Evolutionary conservation across 1,140 invertebrate genomes (phyloP).

Genomic region (Drosophila kanapiae): DNA sequence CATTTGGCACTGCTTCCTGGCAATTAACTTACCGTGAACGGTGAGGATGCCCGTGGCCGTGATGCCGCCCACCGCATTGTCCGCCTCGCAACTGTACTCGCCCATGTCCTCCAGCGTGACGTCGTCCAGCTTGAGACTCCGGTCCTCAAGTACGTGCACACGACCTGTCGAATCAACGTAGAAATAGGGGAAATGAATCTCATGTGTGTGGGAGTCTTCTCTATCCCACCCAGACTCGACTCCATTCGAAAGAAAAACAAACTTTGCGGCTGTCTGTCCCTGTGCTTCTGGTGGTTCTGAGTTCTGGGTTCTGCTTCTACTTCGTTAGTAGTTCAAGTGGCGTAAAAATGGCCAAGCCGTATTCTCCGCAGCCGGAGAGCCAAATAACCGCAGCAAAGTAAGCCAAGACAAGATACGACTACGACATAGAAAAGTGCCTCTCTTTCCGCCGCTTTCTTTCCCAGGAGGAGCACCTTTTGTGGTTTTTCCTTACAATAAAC

Average conservation of each 20-base stretch:
- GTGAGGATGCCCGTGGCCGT: conserved; percentile 92
- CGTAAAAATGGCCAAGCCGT: conserved; percentile 75
- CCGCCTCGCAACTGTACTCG: conserved; percentile 96
- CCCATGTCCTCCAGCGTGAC: conserved; percentile 93
- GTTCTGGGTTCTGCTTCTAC: conserved; percentile 57
- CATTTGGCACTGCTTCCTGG: conserved; percentile 13
- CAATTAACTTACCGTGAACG: conserved; percentile 90
- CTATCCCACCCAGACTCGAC: conserved; percentile 1
- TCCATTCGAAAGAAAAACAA: conserved; percentile 56
- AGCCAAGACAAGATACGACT: conserved; percentile 59
- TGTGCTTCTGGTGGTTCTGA: neutral
- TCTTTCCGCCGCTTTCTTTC: neutral
- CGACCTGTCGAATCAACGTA: conserved; percentile 85
- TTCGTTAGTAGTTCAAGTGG: conserved; percentile 84
- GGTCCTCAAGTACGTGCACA: conserved; percentile 92
- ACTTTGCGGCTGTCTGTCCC: conserved; percentile 41
- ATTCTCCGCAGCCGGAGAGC: conserved; percentile 37
- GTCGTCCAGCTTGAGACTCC: conserved; percentile 91
- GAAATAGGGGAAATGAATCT: conserved; percentile 24
- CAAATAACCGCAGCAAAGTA: conserved; percentile 79
- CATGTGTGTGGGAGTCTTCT: conserved; percentile 20
- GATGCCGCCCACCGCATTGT: conserved; percentile 94
- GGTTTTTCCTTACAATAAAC: conserved; percentile 65
- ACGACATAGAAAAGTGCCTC: conserved; percentile 20
- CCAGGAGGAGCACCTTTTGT: conserved; percentile 68